A percentile compares a stretch with the other conserved stretches of the same genome.
Evolutionary conservation across 2,888 invertebrate species (phyloP).

Genomic region (Thalpophila matura): DNA sequence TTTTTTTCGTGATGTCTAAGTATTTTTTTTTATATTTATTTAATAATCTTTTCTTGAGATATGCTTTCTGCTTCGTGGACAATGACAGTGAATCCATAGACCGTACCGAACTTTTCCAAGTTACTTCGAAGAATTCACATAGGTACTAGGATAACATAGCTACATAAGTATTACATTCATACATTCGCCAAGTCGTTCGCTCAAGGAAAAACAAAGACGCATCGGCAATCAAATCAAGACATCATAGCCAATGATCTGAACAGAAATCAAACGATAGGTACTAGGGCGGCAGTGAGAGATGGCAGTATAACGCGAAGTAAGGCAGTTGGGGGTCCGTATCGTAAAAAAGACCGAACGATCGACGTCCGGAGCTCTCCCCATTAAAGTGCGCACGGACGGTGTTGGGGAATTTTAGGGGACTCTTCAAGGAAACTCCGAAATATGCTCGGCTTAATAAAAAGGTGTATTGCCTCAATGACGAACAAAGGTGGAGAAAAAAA

Average conservation of each 20-base stretch:
- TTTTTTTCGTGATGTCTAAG: too few relatives aligned
- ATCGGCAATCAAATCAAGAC: constrained; percentile 56
- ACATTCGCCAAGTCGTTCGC: neutral
- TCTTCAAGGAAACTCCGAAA: too few relatives aligned
- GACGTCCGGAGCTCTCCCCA: constrained; percentile 67
- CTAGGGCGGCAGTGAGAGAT: constrained; percentile 58
- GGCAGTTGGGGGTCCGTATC: constrained; percentile 68
- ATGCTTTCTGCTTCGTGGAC: too few relatives aligned
- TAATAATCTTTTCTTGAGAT: too few relatives aligned
- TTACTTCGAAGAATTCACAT: neutral
- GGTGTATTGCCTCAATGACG: too few relatives aligned
- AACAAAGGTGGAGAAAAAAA: too few relatives aligned
- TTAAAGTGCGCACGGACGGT: constrained; percentile 74
- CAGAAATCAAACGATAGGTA: constrained; percentile 59
- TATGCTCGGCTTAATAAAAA: too few relatives aligned
- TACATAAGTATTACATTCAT: neutral
- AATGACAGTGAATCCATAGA: too few relatives aligned
- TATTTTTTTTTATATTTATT: too few relatives aligned
- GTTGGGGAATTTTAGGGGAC: too few relatives aligned
- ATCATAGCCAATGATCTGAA: constrained; percentile 57
- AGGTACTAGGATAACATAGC: neutral
- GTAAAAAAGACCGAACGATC: constrained; percentile 72
- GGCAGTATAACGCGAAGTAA: constrained; percentile 61
- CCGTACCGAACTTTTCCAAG: too few relatives aligned
- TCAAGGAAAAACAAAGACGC: constrained; percentile 27